Evolutionary conservation across 53 echinoderm and acorn worm genomes (phyloP).

Genomic region (Paracentrotus lividus): DNA sequence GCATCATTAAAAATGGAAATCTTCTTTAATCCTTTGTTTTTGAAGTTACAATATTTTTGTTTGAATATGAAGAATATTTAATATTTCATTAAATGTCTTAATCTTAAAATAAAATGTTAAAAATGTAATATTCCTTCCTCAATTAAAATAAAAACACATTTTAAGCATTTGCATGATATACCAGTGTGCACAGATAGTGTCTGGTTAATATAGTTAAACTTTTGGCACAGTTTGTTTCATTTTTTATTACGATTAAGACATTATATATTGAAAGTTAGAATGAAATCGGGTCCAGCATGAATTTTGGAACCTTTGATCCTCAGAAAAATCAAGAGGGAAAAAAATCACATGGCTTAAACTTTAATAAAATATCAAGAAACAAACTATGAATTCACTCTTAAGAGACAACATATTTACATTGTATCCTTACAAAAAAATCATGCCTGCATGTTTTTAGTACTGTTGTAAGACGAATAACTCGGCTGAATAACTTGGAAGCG

Average conservation of each 20-base stretch:
- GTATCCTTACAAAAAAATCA: not conserved
- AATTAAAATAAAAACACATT: not conserved
- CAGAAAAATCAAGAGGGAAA: not conserved
- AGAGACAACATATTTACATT: not conserved
- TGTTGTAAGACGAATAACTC: not conserved
- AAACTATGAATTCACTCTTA: not conserved
- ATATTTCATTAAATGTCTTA: not conserved
- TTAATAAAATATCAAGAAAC: not conserved
- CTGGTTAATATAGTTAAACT: not conserved
- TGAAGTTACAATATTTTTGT: no score
- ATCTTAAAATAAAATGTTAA: not conserved
- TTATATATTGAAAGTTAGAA: not conserved
- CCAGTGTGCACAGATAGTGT: not conserved
- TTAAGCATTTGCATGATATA: not conserved
- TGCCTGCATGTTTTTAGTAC: slow-evolving; percentile 33
- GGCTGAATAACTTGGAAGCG: no score
- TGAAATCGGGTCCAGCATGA: not conserved
- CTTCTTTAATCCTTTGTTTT: no score
- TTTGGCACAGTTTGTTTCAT: not conserved
- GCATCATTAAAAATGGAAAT: no score
- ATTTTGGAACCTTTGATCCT: not conserved
- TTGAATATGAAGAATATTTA: no score
- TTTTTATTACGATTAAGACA: not conserved
- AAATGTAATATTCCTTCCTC: not conserved
- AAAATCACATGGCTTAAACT: not conserved